Conservation (phyloP, 2,113 vertebrate genomes). For the Catagonus wagneri region DNA sequence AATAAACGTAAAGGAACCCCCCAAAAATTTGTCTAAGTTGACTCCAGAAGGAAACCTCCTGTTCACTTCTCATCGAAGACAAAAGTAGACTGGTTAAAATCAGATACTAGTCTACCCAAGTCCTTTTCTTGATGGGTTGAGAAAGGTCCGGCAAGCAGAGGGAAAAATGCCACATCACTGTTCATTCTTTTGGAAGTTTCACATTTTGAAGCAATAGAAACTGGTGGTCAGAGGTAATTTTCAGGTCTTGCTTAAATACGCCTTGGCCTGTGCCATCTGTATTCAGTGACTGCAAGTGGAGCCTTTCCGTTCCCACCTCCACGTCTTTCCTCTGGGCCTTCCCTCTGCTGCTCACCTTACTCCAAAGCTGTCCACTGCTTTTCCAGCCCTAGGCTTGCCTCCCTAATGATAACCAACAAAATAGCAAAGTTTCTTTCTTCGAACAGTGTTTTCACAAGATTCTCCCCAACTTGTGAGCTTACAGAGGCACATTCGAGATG, state of each 20-base stretch:
- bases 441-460: background rate
- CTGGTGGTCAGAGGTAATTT: background rate
- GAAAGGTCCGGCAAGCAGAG: background rate
- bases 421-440: background rate
- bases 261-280: background rate
- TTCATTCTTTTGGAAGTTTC: background rate
- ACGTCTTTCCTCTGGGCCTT: background rate
- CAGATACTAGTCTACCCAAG: background rate
- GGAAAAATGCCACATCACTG: background rate
- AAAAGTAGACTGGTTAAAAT: background rate
- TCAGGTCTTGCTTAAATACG: background rate
- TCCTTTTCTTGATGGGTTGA: background rate
- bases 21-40: background rate
- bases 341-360: background rate
- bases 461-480: background rate
- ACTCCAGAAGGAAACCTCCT: background rate
- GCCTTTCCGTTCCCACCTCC: background rate
- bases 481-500: background rate
- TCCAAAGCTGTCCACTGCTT: background rate
- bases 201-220: background rate
- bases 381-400: background rate
- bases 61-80: background rate
- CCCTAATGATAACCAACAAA: background rate
- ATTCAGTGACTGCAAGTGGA: background rate
- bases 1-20: background rate